Evolutionary conservation across 2,113 vertebrate genomes (phyloP), one percentile per base, ranked within the genome.

Genomic region (Protomyctophum bolini): DNA sequence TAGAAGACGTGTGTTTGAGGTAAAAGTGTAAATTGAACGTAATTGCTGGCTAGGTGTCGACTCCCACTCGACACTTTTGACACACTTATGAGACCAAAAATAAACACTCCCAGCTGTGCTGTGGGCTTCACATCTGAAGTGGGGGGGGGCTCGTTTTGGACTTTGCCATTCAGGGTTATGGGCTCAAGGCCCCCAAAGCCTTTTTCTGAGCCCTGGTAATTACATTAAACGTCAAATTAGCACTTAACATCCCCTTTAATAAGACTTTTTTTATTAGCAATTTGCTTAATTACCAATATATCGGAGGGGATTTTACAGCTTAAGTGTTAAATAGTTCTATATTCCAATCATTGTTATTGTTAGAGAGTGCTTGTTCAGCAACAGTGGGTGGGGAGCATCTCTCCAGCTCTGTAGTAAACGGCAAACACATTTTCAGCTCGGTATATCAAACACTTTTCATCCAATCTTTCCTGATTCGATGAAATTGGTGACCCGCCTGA

Each of bases 1-100:
- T 79, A 69, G 73, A 85, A 79, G 14, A 84, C 77, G 73, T 71
- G 73, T 72, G 68, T 74, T 69, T 81, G 77, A 82, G 84, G 86
- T 84, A 88, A 84, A 90, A 83, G 78, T 86, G 84, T 86, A 84
- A 82, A 82, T 81, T 81, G 82, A 72, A 77, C 63, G 70, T 79
- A 78, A 80, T 88, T 67, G 74, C 47, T 67, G 75, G 46, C 77
- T 67, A 56, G 67, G 74, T 70, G 67, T 81, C 67, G 41, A 75
- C 82, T 76, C 79, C 76, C 78, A 68, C 76, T 62, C 54, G 63
- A 80, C 47, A 71, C 80, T 79, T 83, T 63, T 81, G 83, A 87
- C 84, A 83, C 76, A 76, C 74, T 88, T 70, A 33, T 41, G 33
- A 41, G 33, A 67, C 10, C 68, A 72, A 81, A 66, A 84, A 79